Evolutionary conservation across 1,140 invertebrate species (phyloP).

Genomic region (Holotrichia oblita): DNA sequence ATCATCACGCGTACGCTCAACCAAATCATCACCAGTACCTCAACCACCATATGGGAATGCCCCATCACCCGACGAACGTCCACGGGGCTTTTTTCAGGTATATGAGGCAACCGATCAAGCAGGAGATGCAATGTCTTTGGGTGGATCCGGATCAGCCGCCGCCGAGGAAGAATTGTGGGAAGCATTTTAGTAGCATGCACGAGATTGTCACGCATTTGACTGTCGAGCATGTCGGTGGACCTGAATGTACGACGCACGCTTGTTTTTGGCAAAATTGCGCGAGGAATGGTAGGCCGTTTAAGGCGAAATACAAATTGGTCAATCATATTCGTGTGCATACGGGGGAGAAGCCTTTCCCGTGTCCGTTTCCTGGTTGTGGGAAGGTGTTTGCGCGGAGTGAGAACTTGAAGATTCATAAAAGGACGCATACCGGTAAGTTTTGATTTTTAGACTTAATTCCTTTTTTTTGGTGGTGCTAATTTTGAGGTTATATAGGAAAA

Average conservation of each 20-base stretch:
- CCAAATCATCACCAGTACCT: constrained; percentile 64
- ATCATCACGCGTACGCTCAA: constrained; percentile 62
- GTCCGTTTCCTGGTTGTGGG: constrained; percentile 94
- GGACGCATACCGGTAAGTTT: constrained; percentile 76
- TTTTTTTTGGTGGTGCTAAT: too few relatives aligned
- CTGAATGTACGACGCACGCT: constrained; percentile 95
- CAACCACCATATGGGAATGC: constrained; percentile 61
- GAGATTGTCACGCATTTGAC: constrained; percentile 98
- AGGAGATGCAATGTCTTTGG: constrained; percentile 95
- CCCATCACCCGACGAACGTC: constrained; percentile 65
- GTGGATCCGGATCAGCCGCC: constrained; percentile 83
- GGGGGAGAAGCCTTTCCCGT: constrained; percentile 98
- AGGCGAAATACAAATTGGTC: constrained; percentile 99
- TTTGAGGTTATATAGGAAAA: not conserved
- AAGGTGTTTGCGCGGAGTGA: constrained; percentile 98
- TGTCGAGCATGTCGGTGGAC: constrained; percentile 97
- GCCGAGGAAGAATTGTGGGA: constrained; percentile 89
- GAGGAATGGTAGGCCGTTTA: constrained; percentile 94
- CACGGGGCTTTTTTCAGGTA: constrained; percentile 90
- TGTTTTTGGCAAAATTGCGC: constrained; percentile 96
- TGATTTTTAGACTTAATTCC: not conserved
- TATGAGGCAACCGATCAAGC: constrained; percentile 81
- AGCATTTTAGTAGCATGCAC: constrained; percentile 91
- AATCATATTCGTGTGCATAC: constrained; percentile 99
- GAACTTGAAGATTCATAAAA: constrained; percentile 98